Conservation (phyloP, 2,888 invertebrate species). For the Acrocyrtus sp. region DNA sequence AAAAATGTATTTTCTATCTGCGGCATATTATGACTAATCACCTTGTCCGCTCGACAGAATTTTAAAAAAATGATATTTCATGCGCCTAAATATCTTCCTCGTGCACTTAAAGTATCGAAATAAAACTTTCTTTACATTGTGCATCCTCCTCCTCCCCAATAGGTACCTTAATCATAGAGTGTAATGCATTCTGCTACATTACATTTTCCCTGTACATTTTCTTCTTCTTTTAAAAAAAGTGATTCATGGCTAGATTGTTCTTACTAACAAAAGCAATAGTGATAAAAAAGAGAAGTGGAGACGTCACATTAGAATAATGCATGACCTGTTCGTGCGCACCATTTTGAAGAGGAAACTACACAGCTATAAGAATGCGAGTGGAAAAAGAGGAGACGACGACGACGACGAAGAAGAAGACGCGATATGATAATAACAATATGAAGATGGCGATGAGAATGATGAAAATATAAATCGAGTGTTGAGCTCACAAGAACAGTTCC, state of each 20-base stretch:
- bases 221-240: constrained; percentile 23
- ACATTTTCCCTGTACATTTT: constrained; percentile 20
- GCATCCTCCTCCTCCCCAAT: not conserved
- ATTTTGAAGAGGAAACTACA: constrained; percentile 31
- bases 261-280: constrained; percentile 36
- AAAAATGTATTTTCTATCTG: not conserved
- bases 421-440: constrained; percentile 25
- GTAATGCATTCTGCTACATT: too few relatives aligned
- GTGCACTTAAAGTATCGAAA: not conserved
- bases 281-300: constrained; percentile 40
- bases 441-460: constrained; percentile 11
- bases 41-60: constrained; percentile 28
- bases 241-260: constrained; percentile 47
- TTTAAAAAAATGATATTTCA: constrained; percentile 12
- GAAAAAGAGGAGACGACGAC: constrained; percentile 14
- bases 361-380: not conserved
- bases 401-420: too few relatives aligned
- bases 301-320: constrained; percentile 50
- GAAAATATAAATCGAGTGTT: constrained; percentile 4
- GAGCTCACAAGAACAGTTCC: not conserved
- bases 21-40: constrained; percentile 24
- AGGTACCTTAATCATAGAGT: not conserved
- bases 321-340: constrained; percentile 45
- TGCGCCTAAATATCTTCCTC: constrained; percentile 3
- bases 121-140: not conserved